Evolutionary conservation across 1,140 invertebrate genomes (phyloP), one percentile per base, ranked within the genome.

Genomic region (Drosophila punjabiensis): DNA sequence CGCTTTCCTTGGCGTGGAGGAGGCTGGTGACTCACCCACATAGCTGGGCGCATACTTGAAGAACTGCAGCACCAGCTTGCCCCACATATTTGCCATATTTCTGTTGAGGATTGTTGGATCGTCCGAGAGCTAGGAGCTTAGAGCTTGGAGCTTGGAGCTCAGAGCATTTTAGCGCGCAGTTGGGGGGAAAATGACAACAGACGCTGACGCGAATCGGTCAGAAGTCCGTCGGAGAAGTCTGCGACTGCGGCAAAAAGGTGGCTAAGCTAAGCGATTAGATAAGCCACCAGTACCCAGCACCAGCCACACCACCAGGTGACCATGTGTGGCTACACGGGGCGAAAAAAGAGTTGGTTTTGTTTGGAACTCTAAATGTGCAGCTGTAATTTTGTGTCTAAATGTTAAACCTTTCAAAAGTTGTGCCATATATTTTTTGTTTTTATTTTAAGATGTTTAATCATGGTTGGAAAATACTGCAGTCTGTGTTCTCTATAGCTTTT

Each of bases 21-120:
- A 14, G 87, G 77, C 75, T 63, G 41, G 0, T 13, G 30, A 92
- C 87, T 79, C 68, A 92, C 91, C 91, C 64, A 92, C 85, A 74
- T 81, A 82, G 71, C 91, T 91, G 65, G 88, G 91, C 32, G 82
- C 85, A 64, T 87, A 92, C 55, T 92, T 83, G 32, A 92, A 92
- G 62, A 92, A 82, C 64, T 81, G 79, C 39, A 80, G 68, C 32
- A 91, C 65, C 35, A 79, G 65, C 53, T 80, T 92, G 16, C 75
- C 79, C 91, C 87, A 92, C 30, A 91, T 53, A 45, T 84, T 87
- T 33, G 87, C 47, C 84, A 92, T 89, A 20, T 56, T 81, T 39
- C 11, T 11, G 24, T 16, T 39, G 18, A 62, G 30, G 53, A 61
- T 65, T 60, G n/a, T 18, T 7, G 10, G 20, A 11, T 18, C 20